Base-by-base conservation (phyloP, 1,140 invertebrate genomes). In the Saccostrea echinata region DNA sequence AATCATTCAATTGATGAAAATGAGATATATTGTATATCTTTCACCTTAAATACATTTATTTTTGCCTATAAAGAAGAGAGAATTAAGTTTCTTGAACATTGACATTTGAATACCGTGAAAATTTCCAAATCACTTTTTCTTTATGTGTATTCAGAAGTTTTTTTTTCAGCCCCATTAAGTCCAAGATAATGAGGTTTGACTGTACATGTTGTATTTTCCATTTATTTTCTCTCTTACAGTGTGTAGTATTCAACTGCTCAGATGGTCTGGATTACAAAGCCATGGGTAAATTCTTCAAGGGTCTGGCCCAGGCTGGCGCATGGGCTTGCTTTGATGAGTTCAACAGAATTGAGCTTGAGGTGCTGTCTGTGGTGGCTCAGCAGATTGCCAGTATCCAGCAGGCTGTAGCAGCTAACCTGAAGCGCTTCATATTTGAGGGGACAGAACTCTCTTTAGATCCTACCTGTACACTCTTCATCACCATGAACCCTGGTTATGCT, bases 311-410 rank as follows among this genome's bases (percentile, higher is more conserved):
- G 90, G 93, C 95, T 33, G 95, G 95, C 71, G 94, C 95, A 13
- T 95, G 95, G 95, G 94, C 94, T 11, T 95, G 95, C 88, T 95
- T 95, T 91, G 95, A 95, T 90, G 95, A 95, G 91, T 95, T 95
- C 91, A 95, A 95, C 90, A 92, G 93, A 88, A 98, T 99, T 88
- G 97, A 98, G 92, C 94, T 98, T 90, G 98, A 98, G 94, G 98
- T 99, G 61, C 95, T 99, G 71, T 99, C 98, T 21, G 98, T 99
- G 12, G 94, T 95, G 18, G 95, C 95, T 16, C 95, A 95, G 94
- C 97, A 98, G 94, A 95, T 95, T 90, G 93, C 93, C 71, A 93
- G 93, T 88, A 95, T 95, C 87, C 94, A 95, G 92, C 91, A 92
- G 35, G 95, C 95, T 52, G 94, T 95, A 68, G 91, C 92, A 11